Evolutionary conservation across 2,113 vertebrate species (phyloP).

Genomic region (Anoura caudifer): DNA sequence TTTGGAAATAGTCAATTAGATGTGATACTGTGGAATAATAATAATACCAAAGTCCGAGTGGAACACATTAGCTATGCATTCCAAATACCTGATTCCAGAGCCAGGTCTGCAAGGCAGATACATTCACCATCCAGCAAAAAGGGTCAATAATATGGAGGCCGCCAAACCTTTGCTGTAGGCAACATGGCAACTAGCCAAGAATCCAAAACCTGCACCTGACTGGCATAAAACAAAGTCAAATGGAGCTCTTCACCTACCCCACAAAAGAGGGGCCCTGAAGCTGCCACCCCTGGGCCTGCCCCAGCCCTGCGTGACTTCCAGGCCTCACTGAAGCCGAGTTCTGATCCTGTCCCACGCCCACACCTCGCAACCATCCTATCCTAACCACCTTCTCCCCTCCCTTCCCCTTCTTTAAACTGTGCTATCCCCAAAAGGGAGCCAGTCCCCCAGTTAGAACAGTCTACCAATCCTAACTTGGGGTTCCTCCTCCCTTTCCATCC

Average conservation of each 20-base stretch:
- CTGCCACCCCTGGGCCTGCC: background rate
- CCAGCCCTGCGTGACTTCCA: background rate
- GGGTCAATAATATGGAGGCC: slow-evolving; percentile 71
- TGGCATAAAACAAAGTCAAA: slow-evolving; percentile 39
- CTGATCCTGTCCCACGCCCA: background rate
- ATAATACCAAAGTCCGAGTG: slow-evolving; percentile 76
- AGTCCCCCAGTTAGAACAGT: background rate
- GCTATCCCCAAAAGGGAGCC: background rate
- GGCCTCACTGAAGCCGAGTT: background rate
- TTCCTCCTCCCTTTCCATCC: background rate
- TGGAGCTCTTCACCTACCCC: slow-evolving; percentile 55
- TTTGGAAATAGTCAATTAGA: slow-evolving; percentile 81
- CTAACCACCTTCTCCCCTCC: background rate
- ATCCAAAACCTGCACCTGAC: slow-evolving; percentile 26
- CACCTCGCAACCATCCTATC: background rate
- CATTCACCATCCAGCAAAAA: slow-evolving; percentile 73
- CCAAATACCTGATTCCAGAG: slow-evolving; percentile 74
- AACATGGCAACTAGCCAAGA: slow-evolving; percentile 45
- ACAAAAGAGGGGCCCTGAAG: background rate
- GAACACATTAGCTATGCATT: slow-evolving; percentile 84
- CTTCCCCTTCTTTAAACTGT: background rate
- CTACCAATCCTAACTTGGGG: background rate
- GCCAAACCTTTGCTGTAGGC: slow-evolving; percentile 57
- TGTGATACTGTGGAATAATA: slow-evolving; percentile 79
- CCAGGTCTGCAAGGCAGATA: slow-evolving; percentile 60